phyloP scores from a whole-genome alignment of 2,113 vertebrate genomes.

The Uria aalge region DNA sequence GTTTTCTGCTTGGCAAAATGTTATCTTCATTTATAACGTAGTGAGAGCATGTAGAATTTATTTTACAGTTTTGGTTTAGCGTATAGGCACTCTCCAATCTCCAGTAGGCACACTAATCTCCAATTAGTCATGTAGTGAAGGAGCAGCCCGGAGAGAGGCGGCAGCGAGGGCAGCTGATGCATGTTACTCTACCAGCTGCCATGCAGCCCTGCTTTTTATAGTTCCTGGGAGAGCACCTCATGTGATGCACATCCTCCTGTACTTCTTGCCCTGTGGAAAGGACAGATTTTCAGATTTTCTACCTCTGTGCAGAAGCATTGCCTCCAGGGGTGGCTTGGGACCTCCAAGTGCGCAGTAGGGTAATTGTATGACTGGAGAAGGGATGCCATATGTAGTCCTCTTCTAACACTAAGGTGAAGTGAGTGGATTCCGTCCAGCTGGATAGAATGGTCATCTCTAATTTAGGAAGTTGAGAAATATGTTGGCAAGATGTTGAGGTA shows the following conservation, averaged over 20 bases:
- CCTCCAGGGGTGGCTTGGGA: not conserved
- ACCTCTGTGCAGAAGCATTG: not conserved
- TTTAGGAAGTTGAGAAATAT: not conserved
- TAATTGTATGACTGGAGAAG: not conserved
- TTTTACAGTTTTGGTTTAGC: not conserved
- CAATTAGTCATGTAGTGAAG: not conserved
- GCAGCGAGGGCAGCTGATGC: not conserved
- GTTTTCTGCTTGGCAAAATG: slow-evolving; percentile 16
- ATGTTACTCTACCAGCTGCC: not conserved
- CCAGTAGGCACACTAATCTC: too few species aligned
- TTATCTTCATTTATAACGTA: not conserved
- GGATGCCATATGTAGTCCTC: not conserved
- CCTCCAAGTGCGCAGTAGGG: not conserved
- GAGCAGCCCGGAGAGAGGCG: not conserved
- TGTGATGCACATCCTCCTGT: not conserved
- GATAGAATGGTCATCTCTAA: not conserved
- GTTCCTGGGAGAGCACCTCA: not conserved
- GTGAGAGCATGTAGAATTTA: not conserved
- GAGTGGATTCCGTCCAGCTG: not conserved
- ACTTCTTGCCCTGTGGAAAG: not conserved
- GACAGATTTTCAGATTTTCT: not conserved
- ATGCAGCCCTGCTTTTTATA: not conserved
- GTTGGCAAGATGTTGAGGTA: not conserved
- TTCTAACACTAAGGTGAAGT: not conserved
- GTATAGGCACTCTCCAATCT: not conserved